Conservation (phyloP, 1,140 invertebrate species). For the Colletes latitarsis region DNA sequence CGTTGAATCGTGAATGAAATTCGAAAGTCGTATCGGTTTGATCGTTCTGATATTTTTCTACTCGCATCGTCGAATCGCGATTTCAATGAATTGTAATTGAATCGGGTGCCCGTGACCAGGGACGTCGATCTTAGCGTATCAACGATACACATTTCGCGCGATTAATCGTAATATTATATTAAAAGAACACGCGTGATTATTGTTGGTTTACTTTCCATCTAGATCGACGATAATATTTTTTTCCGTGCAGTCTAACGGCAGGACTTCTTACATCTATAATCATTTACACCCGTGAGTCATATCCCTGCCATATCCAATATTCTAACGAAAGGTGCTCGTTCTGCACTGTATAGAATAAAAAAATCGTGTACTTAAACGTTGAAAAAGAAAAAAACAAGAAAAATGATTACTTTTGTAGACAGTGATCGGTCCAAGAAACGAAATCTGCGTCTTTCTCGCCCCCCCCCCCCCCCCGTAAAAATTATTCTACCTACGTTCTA, state of each 20-base stretch:
- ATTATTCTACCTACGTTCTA: background rate
- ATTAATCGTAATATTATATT: background rate
- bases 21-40: background rate
- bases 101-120: constrained; percentile 4
- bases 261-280: constrained; percentile 49
- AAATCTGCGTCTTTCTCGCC: constrained; percentile 31
- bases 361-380: constrained; percentile 60
- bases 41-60: constrained; percentile 15
- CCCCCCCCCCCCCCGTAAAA: too few species aligned
- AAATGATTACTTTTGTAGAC: constrained; percentile 32
- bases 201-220: too few species aligned
- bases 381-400: background rate
- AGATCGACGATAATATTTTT: constrained; percentile 37
- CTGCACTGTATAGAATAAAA: background rate
- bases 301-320: constrained; percentile 69
- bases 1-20: background rate
- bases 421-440: constrained; percentile 24
- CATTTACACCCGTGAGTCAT: constrained; percentile 61
- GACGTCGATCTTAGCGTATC: constrained; percentile 22
- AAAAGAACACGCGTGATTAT: background rate
- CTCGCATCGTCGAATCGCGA: background rate
- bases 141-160: background rate
- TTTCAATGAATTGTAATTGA: background rate
- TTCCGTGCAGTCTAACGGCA: constrained; percentile 35
- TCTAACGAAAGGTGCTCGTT: constrained; percentile 45